Percentiles rank a stretch among this genome's conserved stretches.
These are phyloP conservation scores for Ichneumoninae sp. DNA, from an alignment of 2,888 invertebrate genomes.

Conservation along the genomic window DNA sequence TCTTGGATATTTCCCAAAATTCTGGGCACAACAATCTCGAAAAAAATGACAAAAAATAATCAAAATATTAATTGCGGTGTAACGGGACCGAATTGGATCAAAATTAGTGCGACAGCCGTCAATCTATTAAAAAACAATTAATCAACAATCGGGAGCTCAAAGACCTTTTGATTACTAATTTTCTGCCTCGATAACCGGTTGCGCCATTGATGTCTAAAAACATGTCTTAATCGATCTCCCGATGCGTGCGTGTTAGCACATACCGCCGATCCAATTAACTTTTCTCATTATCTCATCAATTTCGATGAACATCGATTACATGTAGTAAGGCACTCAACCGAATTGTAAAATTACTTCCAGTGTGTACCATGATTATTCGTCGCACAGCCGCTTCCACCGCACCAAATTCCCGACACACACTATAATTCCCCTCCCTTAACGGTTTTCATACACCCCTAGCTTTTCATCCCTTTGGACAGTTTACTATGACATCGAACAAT, in stretches of 20 bases:
- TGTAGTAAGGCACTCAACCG: slow-evolving; percentile 35
- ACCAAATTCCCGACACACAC: slow-evolving; percentile 39
- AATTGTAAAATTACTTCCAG: slow-evolving; percentile 17
- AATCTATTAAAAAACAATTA: background rate
- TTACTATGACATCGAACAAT: slow-evolving; percentile 59
- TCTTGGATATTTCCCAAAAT: no score
- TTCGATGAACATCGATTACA: slow-evolving; percentile 5
- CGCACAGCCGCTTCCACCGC: slow-evolving; percentile 30
- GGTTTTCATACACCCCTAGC: slow-evolving; percentile 19
- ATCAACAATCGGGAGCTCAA: background rate
- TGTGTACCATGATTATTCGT: slow-evolving; percentile 30
- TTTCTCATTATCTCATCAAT: slow-evolving; percentile 35
- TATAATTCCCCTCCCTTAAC: background rate
- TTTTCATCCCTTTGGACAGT: slow-evolving; percentile 40
- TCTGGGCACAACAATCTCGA: no score
- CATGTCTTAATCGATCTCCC: background rate
- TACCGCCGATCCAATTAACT: slow-evolving; percentile 21
- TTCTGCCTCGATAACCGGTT: background rate
- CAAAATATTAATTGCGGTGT: background rate
- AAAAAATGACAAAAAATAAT: background rate
- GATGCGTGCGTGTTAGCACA: background rate
- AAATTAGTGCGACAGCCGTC: background rate
- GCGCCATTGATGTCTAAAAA: background rate
- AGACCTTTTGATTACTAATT: background rate
- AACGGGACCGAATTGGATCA: background rate